These are phyloP conservation scores for Pteria penguin DNA, from an alignment of 2,888 invertebrate species.

Conservation along the genomic window DNA sequence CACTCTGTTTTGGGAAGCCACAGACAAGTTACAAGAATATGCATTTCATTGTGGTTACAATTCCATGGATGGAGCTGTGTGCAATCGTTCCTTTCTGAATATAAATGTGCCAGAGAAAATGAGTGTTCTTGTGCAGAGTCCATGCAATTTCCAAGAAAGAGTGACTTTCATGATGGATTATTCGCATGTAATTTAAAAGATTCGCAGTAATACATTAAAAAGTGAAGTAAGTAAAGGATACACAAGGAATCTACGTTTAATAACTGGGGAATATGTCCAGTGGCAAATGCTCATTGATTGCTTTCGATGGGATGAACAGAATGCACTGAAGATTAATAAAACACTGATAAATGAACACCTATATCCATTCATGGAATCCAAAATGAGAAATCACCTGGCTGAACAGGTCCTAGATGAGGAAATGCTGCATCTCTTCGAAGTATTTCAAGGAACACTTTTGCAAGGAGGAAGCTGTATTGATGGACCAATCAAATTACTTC, in stretches of 20 bases:
- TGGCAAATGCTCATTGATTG: constrained; percentile 13
- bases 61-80: constrained; percentile 1
- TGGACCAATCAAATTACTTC: constrained; percentile 2
- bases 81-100: background rate
- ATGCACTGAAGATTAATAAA: constrained; percentile 4
- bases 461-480: constrained; percentile 26
- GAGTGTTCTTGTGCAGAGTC: background rate
- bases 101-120: background rate
- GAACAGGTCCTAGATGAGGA: constrained; percentile 7
- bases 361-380: background rate
- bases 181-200: constrained; percentile 32
- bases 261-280: background rate
- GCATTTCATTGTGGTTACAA: background rate
- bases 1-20: constrained; percentile 39
- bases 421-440: constrained; percentile 17
- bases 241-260: background rate
- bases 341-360: constrained; percentile 11
- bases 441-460: constrained; percentile 32
- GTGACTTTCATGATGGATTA: constrained; percentile 21
- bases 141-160: constrained; percentile 5
- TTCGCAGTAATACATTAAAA: constrained; percentile 16
- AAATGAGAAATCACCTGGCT: constrained; percentile 23
- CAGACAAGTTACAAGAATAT: constrained; percentile 23
- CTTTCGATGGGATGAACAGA: constrained; percentile 11
- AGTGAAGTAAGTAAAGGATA: constrained; percentile 20